A percentile compares a stretch with the other conserved stretches of the same genome.
phyloP scores from a whole-genome alignment of 2,888 invertebrate species.

The Steromphala cineraria region DNA sequence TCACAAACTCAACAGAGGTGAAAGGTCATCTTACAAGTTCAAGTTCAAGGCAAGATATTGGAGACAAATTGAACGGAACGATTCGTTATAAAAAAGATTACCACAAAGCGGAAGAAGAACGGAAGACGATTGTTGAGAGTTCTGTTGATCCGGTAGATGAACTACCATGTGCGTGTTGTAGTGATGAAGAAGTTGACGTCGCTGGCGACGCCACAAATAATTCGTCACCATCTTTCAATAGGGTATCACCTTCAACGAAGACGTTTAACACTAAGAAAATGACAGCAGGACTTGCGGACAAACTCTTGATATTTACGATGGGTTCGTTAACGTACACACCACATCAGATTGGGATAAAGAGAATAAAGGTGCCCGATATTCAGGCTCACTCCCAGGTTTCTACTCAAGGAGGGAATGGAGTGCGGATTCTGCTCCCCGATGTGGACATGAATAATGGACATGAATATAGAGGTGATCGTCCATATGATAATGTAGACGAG shows the following conservation, averaged over 20 bases:
- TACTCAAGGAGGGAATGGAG: not conserved
- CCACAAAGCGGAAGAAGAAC: conserved; percentile 43
- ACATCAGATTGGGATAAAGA: conserved; percentile 84
- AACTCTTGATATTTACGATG: conserved; percentile 88
- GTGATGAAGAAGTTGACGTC: not conserved
- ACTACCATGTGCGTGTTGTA: conserved; percentile 8
- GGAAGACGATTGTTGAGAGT: not conserved
- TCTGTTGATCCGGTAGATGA: not conserved
- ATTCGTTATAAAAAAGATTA: conserved; percentile 56
- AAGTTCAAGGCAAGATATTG: conserved; percentile 16
- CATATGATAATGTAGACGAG: conserved; percentile 84
- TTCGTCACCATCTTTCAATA: not conserved
- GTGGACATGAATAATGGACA: conserved; percentile 55
- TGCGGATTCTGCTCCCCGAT: conserved; percentile 49
- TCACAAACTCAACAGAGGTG: not conserved
- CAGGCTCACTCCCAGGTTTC: not conserved
- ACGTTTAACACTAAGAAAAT: not conserved
- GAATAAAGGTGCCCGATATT: conserved; percentile 79
- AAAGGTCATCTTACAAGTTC: not conserved
- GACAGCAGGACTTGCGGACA: conserved; percentile 73
- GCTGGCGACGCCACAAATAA: not conserved
- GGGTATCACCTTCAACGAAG: not conserved
- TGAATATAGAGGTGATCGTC: conserved; percentile 49
- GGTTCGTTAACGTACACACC: conserved; percentile 89
- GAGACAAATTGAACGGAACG: conserved; percentile 49